Percentiles rank a stretch among this genome's conserved stretches.
phyloP scores from a whole-genome alignment of 2,113 vertebrate genomes.

The Phrynocephalus versicolor region DNA sequence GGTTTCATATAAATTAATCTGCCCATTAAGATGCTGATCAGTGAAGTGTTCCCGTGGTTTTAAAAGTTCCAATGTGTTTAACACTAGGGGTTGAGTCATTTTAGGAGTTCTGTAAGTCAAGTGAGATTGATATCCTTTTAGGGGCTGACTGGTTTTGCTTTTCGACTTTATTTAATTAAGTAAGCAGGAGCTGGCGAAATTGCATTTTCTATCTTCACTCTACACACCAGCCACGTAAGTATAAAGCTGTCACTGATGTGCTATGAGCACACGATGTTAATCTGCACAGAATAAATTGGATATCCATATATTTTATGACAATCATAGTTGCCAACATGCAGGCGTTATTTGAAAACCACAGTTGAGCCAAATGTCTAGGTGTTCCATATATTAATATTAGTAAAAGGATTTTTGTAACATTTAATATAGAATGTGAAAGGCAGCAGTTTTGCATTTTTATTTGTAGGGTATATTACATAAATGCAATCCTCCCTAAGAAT shows the following conservation, averaged over 20 bases:
- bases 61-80: slow-evolving; percentile 15
- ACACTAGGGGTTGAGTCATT: not conserved
- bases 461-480: slow-evolving; percentile 34
- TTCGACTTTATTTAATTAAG: slow-evolving; percentile 52
- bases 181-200: slow-evolving; percentile 37
- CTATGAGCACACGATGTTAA: slow-evolving; percentile 49
- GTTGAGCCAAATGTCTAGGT: slow-evolving; percentile 51
- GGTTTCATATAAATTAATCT: slow-evolving; percentile 23
- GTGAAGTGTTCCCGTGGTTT: slow-evolving; percentile 12
- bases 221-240: slow-evolving; percentile 36
- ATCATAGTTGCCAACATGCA: slow-evolving; percentile 39
- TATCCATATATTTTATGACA: slow-evolving; percentile 49
- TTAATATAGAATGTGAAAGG: slow-evolving; percentile 28
- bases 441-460: slow-evolving; percentile 25
- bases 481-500: slow-evolving; percentile 21
- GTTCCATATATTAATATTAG: slow-evolving; percentile 48
- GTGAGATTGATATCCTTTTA: slow-evolving; percentile 28
- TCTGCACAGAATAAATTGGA: slow-evolving; percentile 51
- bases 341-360: slow-evolving; percentile 28
- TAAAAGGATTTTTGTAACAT: slow-evolving; percentile 42
- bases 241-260: slow-evolving; percentile 56
- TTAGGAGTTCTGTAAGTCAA: slow-evolving; percentile 31
- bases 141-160: slow-evolving; percentile 29
- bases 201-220: slow-evolving; percentile 52
- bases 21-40: not conserved